Base-by-base conservation (phyloP, 1,140 invertebrate genomes). In the Drosophila chauvacae region DNA sequence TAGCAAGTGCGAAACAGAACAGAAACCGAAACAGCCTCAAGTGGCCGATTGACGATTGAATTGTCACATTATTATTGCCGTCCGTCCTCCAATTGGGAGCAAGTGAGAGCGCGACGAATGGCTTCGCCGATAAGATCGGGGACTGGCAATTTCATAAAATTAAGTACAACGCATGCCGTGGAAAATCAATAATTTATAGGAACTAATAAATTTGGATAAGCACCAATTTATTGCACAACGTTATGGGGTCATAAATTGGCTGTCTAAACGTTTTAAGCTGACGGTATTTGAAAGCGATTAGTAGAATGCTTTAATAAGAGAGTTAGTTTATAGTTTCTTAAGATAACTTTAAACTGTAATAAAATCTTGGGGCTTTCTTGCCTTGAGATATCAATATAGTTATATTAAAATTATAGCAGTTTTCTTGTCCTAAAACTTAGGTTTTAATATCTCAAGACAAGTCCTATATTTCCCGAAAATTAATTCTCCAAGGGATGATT, bases 21-120 rank as follows among this genome's bases (percentile, higher is more conserved):
- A 57, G 20, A 44, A 80, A 37, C 58, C 63, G 30, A 57, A 18
- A 3, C 47, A 73, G 77, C 68, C 51, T 90, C 78, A 90, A 90
- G 85, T 90, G 81, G 63, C 75, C 73, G 70, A 90, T 90, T 90
- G 63, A 68, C 73, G 70, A 90, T 90, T 90, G 85, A 90, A 85
- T 85, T 90, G 85, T 85, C 86, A 81, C 77, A 56, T 56, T 56
- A 56, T 56, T 56, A 56, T 39, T 39, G 53, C 53, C 35, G 62
- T 56, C 63, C 65, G 41, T 53, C 62, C 56, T 61, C 84, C 79
- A 71, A 88, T 90, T 88, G 85, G 77, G 84, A 88, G 84, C 85
- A 88, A 88, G 85, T 84, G 73, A 90, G 85, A 88, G 84, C 84
- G 84, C 80, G 66, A 26, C 85, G 62, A 90, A 90, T 65, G 51